Evolutionary conservation across 2,797 vertebrate genomes (phyloP).

Genomic region (Sebastes hubbsi): DNA sequence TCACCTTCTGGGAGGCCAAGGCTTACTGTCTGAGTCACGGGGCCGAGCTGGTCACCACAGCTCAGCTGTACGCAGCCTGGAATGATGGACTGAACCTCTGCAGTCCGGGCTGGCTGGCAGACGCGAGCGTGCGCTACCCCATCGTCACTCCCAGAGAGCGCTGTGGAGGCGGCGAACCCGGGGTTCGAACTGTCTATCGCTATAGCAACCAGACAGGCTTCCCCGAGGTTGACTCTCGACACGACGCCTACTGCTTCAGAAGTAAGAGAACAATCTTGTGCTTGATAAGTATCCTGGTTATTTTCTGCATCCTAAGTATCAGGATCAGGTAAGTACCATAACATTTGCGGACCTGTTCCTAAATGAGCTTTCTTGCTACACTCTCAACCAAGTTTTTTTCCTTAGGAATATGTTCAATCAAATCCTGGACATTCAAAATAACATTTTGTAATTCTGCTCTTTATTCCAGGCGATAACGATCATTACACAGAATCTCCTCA

Average conservation of each 20-base stretch:
- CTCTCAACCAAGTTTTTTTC: neutral
- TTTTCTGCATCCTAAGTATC: neutral
- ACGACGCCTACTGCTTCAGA: conserved; percentile 93
- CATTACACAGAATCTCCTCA: conserved; percentile 77
- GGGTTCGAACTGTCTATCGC: conserved; percentile 91
- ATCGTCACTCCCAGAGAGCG: conserved; percentile 89
- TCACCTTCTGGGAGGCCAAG: conserved; percentile 88
- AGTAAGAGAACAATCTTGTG: conserved; percentile 72
- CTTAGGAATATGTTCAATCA: neutral
- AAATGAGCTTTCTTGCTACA: neutral
- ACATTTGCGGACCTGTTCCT: too few species aligned
- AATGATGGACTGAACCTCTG: conserved; percentile 90
- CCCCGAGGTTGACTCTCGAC: conserved; percentile 84
- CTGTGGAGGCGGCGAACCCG: conserved; percentile 89
- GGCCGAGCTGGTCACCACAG: conserved; percentile 85
- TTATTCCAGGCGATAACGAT: conserved; percentile 62
- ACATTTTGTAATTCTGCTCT: neutral
- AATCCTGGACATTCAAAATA: neutral
- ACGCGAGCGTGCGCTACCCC: conserved; percentile 93
- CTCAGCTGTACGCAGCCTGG: conserved; percentile 93
- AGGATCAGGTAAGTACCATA: neutral
- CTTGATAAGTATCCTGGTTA: neutral
- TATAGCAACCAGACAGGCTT: conserved; percentile 95
- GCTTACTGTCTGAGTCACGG: conserved; percentile 82
- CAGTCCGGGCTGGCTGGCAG: conserved; percentile 93